phyloP scores from a whole-genome alignment of 1,140 invertebrate genomes.

The Pogonomyrmex californicus region DNA sequence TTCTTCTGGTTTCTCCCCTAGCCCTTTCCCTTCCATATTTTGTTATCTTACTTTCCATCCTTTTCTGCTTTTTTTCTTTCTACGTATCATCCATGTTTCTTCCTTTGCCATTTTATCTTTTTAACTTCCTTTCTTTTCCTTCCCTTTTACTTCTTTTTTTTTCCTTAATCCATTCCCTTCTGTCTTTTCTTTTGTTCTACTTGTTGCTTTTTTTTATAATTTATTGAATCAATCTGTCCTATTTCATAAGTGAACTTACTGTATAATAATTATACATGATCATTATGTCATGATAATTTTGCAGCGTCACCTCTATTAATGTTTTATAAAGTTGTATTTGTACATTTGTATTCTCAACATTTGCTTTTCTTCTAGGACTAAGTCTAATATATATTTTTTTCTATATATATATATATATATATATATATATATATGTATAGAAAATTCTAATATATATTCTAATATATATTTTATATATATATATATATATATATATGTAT shows the following conservation, averaged over 20 bases:
- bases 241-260: neutral
- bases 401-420: neutral
- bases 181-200: neutral
- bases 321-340: neutral
- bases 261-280: neutral
- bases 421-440: no score
- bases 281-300: neutral
- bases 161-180: neutral
- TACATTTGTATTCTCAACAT: neutral
- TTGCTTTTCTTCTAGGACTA: neutral
- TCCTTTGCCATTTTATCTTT: neutral
- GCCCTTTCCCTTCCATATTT: neutral
- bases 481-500: no score
- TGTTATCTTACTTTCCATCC: neutral
- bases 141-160: neutral
- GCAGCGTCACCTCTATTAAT: neutral
- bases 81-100: neutral
- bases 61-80: neutral
- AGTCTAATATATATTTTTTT: neutral
- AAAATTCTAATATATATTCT: no score
- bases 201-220: constrained; percentile 25
- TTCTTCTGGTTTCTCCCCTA: neutral
- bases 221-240: neutral
- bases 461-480: neutral
- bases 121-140: neutral